Conservation (phyloP, 2,797 vertebrate species). For the Triplophysa yarkandensis region DNA sequence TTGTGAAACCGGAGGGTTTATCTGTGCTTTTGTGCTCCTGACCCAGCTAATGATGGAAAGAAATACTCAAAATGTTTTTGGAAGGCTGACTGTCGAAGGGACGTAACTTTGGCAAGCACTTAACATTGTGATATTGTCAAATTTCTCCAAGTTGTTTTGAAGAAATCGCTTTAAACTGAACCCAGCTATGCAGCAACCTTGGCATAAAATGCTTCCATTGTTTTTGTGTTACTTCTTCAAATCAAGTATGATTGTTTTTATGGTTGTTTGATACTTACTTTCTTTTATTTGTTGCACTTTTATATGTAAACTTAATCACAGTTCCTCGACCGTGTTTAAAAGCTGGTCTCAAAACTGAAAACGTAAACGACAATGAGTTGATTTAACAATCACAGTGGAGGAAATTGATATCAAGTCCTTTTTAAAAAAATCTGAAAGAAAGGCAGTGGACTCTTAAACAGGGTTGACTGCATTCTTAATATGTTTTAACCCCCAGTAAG, state of each 20-base stretch:
- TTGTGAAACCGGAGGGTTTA: conserved; percentile 31
- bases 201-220: conserved; percentile 83
- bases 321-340: conserved; percentile 47
- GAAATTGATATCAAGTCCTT: conserved; percentile 58
- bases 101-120: conserved; percentile 50
- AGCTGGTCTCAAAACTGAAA: conserved; percentile 65
- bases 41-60: conserved; percentile 50
- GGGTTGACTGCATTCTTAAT: conserved; percentile 72
- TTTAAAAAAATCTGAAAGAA: conserved; percentile 39
- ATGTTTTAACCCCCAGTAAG: conserved; percentile 53
- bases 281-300: conserved; percentile 60
- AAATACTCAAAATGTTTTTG: conserved; percentile 26
- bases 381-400: conserved; percentile 57
- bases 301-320: conserved; percentile 52
- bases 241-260: conserved; percentile 51
- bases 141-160: conserved; percentile 71
- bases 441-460: conserved; percentile 76
- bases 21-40: conserved; percentile 38
- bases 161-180: conserved; percentile 85
- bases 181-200: conserved; percentile 90
- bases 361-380: conserved; percentile 55
- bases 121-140: conserved; percentile 69
- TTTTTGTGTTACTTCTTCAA: conserved; percentile 47
- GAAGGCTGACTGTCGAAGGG: conserved; percentile 45
- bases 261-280: conserved; percentile 43